These are phyloP conservation scores for Gymnosoma rotundatum DNA, from an alignment of 2,888 invertebrate species.

Conservation along the genomic window DNA sequence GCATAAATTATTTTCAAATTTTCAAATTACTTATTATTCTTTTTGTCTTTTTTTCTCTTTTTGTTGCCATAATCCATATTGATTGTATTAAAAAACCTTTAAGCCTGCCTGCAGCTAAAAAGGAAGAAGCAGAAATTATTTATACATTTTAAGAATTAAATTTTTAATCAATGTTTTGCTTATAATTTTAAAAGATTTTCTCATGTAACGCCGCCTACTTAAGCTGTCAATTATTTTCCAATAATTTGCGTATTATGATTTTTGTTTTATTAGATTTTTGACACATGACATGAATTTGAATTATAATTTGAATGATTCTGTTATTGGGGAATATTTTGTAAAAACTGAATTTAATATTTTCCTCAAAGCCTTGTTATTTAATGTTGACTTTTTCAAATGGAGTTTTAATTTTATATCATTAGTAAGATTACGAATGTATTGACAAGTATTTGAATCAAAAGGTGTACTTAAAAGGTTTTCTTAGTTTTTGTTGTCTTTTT, in stretches of 20 bases:
- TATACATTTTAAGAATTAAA: constrained; percentile 29
- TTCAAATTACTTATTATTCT: constrained; percentile 41
- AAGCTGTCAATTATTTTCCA: constrained; percentile 64
- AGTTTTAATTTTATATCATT: neutral
- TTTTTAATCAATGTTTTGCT: constrained; percentile 42
- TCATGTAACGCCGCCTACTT: constrained; percentile 17
- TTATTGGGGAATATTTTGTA: neutral
- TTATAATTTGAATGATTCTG: constrained; percentile 32
- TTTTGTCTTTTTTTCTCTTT: constrained; percentile 29
- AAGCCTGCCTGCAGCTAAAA: constrained; percentile 42
- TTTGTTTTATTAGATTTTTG: constrained; percentile 27
- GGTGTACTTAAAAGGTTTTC: too few species aligned
- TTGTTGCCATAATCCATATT: constrained; percentile 57
- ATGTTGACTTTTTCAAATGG: neutral
- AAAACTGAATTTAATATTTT: neutral
- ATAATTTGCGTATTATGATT: constrained; percentile 48
- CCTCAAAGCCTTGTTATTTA: neutral
- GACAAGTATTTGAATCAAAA: too few species aligned
- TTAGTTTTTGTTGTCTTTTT: too few species aligned
- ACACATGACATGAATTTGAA: constrained; percentile 36
- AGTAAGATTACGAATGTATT: neutral
- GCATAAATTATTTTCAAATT: constrained; percentile 63
- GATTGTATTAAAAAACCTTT: constrained; percentile 51
- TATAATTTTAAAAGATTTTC: constrained; percentile 35
- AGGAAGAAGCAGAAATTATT: neutral